Evolutionary conservation across 2,113 vertebrate genomes (phyloP).

Genomic region (Syngnathus typhle): DNA sequence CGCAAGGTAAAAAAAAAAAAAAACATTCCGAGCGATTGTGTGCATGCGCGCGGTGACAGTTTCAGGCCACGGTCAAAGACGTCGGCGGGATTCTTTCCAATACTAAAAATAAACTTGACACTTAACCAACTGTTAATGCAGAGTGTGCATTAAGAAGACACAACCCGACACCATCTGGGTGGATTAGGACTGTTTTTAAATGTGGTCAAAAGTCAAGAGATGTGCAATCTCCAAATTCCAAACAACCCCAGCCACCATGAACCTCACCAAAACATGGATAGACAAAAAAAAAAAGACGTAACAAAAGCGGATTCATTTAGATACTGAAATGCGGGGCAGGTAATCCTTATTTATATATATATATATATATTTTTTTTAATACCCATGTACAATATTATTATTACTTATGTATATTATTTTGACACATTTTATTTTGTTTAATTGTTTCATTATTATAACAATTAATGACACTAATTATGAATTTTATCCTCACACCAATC

Average conservation of each 20-base stretch:
- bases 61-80: slow-evolving; percentile 52
- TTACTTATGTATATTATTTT: no score
- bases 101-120: slow-evolving; percentile 54
- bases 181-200: background rate
- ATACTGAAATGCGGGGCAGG: no score
- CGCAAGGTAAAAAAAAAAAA: slow-evolving; percentile 23
- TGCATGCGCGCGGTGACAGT: slow-evolving; percentile 35
- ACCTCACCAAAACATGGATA: no score
- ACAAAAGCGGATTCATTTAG: background rate
- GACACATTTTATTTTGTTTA: no score
- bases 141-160: slow-evolving; percentile 8
- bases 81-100: slow-evolving; percentile 56
- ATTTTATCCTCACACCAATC: no score
- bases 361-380: no score
- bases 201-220: background rate
- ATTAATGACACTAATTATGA: no score
- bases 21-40: slow-evolving; percentile 12
- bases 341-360: no score
- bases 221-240: background rate
- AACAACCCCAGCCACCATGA: background rate
- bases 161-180: slow-evolving; percentile 1
- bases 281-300: background rate
- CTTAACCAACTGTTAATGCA: slow-evolving; percentile 42
- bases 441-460: no score
- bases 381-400: no score